Percentiles rank a stretch among this genome's conserved stretches.
phyloP scores from a whole-genome alignment of 1,140 invertebrate species.

The Ceratitis capitata region DNA sequence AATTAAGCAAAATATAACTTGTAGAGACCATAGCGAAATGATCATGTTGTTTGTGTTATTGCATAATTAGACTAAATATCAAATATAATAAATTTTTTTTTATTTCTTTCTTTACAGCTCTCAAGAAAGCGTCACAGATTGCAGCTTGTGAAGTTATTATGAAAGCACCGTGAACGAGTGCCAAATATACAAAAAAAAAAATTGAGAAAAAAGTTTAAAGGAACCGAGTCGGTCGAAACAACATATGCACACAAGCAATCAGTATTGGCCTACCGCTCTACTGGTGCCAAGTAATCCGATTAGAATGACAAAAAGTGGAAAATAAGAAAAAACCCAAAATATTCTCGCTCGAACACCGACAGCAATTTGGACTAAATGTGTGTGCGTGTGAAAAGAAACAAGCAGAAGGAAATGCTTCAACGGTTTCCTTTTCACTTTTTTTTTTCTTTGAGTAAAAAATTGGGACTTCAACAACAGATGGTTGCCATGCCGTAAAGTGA shows the following conservation, averaged over 20 bases:
- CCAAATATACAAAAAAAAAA: not conserved
- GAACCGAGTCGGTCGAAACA: not conserved
- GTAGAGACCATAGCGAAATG: not conserved
- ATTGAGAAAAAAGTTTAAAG: not conserved
- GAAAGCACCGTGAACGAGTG: not conserved
- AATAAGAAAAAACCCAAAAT: no score
- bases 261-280: not conserved
- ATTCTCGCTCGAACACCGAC: not conserved
- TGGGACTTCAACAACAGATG: not conserved
- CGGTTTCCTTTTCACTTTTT: no score
- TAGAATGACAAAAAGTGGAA: not conserved
- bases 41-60: not conserved
- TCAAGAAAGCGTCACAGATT: not conserved
- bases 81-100: not conserved
- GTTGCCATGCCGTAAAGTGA: not conserved
- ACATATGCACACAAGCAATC: not conserved
- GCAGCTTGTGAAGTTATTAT: not conserved
- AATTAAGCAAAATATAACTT: not conserved
- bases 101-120: not conserved
- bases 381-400: not conserved
- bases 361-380: not conserved
- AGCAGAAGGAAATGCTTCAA: no score
- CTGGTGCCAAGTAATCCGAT: not conserved
- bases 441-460: no score
- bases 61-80: not conserved